A percentile compares a stretch with the other conserved stretches of the same genome.
phyloP scores from a whole-genome alignment of 2,888 invertebrate genomes.

The Branchipolynoe longqiensis region DNA sequence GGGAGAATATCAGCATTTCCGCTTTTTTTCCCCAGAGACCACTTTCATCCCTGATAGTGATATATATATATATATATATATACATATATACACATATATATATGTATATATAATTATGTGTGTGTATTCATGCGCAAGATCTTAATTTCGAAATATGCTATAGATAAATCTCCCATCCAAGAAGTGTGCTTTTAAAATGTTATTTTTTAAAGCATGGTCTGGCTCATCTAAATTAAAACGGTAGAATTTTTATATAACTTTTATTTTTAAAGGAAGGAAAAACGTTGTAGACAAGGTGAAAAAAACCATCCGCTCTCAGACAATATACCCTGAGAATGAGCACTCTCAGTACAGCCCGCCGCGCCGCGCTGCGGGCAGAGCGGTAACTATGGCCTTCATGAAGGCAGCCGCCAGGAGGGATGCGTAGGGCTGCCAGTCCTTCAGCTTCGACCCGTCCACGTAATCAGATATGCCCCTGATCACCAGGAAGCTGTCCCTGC shows the following conservation, averaged over 20 bases:
- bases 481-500: slow-evolving; percentile 89
- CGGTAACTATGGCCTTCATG: slow-evolving; percentile 88
- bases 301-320: not conserved
- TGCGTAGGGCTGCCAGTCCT: slow-evolving; percentile 98
- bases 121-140: too few species aligned
- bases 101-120: too few species aligned
- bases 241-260: not conserved
- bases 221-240: not conserved
- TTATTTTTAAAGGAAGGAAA: not conserved
- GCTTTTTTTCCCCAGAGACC: too few species aligned
- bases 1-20: too few species aligned
- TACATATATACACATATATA: too few species aligned
- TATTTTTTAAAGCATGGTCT: not conserved
- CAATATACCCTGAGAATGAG: not conserved
- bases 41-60: too few species aligned
- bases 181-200: too few species aligned
- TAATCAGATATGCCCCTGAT: slow-evolving; percentile 95
- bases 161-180: too few species aligned
- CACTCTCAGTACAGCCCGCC: slow-evolving; percentile 5
- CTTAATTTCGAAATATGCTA: too few species aligned
- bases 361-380: slow-evolving; percentile 19
- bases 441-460: slow-evolving; percentile 93
- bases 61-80: too few species aligned
- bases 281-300: not conserved
- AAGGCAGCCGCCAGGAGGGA: slow-evolving; percentile 96